Evolutionary conservation across 2,797 vertebrate species (phyloP).

Genomic region (Botia kubotai): DNA sequence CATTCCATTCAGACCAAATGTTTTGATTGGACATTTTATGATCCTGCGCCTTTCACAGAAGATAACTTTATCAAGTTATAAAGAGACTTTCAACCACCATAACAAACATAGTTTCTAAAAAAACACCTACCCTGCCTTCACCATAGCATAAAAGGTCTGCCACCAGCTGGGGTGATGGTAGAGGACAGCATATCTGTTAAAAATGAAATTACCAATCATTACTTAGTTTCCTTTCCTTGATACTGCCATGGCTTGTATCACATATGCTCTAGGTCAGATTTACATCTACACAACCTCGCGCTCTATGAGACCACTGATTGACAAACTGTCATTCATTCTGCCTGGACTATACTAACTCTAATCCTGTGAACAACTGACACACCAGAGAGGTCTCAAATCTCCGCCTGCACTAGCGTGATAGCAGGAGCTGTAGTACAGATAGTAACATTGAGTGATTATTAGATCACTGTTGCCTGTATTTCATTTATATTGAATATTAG

Average conservation of each 20-base stretch:
- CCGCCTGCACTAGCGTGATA: conserved; percentile 4
- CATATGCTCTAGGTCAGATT: background rate
- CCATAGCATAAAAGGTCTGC: too few relatives aligned
- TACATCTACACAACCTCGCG: background rate
- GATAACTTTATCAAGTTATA: too few relatives aligned
- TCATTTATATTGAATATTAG: conserved; percentile 36
- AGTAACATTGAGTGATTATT: conserved; percentile 9
- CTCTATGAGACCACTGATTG: background rate
- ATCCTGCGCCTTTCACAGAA: too few relatives aligned
- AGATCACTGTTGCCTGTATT: conserved; percentile 20
- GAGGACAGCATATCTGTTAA: too few relatives aligned
- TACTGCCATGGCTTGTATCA: background rate
- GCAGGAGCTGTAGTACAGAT: background rate
- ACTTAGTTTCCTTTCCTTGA: conserved; percentile 16
- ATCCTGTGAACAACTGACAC: background rate
- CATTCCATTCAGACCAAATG: too few relatives aligned
- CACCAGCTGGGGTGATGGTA: too few relatives aligned
- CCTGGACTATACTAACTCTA: background rate
- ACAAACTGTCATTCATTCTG: conserved; percentile 12
- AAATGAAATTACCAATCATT: background rate
- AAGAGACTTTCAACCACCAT: too few relatives aligned
- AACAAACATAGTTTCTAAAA: too few relatives aligned
- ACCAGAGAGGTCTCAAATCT: background rate
- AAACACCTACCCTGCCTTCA: too few relatives aligned
- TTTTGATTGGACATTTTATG: too few relatives aligned